Percentiles rank a stretch among this genome's conserved stretches.
Evolutionary conservation across 2,113 vertebrate genomes (phyloP).

Genomic region (Ictidomys tridecemlineatus): DNA sequence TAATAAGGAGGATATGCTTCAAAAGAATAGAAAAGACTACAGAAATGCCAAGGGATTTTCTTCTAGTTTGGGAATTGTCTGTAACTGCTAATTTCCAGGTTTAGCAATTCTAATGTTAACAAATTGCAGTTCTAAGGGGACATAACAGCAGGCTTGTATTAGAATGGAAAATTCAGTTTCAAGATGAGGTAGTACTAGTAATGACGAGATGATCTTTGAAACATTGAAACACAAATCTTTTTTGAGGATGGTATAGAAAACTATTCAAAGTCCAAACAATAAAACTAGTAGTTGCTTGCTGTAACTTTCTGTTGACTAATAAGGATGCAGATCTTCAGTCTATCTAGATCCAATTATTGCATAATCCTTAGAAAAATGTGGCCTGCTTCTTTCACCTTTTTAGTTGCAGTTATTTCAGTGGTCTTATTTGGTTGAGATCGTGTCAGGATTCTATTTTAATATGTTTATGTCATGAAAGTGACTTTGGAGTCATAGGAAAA

Average conservation of each 20-base stretch:
- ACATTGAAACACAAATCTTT: conserved; percentile 45
- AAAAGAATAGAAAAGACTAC: conserved; percentile 22
- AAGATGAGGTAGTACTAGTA: conserved; percentile 42
- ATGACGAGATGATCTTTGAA: neutral
- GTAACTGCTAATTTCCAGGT: conserved; percentile 69
- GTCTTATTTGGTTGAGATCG: neutral
- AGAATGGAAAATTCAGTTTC: conserved; percentile 58
- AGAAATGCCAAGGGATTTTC: conserved; percentile 3
- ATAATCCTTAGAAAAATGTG: neutral
- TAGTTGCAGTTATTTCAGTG: neutral
- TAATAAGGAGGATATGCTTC: conserved; percentile 52
- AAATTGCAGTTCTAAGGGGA: conserved; percentile 55
- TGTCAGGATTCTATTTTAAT: neutral
- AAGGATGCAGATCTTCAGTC: neutral
- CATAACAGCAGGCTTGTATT: conserved; percentile 26
- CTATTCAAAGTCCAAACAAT: neutral
- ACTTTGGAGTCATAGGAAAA: conserved; percentile 1
- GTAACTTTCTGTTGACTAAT: neutral
- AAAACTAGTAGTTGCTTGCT: neutral
- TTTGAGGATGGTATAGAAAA: neutral
- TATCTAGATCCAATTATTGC: neutral
- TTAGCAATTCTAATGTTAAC: conserved; percentile 66
- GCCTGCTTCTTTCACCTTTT: neutral
- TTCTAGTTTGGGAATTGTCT: conserved; percentile 59
- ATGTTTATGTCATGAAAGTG: neutral